Conservation (phyloP, 2,113 vertebrate species). For the Hyperopisus bebe region DNA sequence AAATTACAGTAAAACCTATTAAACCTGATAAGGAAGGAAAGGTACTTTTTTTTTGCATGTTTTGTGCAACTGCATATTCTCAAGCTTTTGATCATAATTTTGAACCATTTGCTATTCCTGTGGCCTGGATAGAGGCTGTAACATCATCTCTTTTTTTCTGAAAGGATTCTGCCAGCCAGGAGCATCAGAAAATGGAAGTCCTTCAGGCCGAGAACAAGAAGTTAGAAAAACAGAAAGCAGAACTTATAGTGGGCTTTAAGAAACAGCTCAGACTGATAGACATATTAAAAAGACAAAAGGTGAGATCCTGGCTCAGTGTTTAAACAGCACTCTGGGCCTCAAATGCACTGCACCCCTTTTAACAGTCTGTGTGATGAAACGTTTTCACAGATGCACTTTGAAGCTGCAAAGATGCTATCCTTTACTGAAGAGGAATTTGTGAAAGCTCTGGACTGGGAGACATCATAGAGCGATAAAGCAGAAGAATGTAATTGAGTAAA, state of each 20-base stretch:
- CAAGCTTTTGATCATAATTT: not conserved
- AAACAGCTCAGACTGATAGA: slow-evolving; percentile 93
- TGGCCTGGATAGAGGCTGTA: not conserved
- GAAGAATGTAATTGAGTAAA: not conserved
- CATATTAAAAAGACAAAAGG: slow-evolving; percentile 91
- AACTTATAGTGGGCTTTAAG: slow-evolving; percentile 82
- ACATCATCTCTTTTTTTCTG: slow-evolving; percentile 19
- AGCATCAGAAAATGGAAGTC: slow-evolving; percentile 74
- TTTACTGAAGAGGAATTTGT: slow-evolving; percentile 95
- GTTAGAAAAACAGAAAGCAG: slow-evolving; percentile 85
- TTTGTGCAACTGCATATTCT: not conserved
- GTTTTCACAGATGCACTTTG: slow-evolving; percentile 80
- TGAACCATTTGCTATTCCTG: not conserved
- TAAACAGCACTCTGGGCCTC: not conserved
- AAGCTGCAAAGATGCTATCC: slow-evolving; percentile 89
- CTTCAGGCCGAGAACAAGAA: slow-evolving; percentile 83
- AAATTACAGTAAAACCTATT: not conserved
- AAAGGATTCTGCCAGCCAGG: slow-evolving; percentile 73
- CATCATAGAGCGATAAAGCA: slow-evolving; percentile 43
- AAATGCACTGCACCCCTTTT: not conserved
- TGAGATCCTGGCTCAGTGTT: slow-evolving; percentile 39
- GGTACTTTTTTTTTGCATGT: not conserved
- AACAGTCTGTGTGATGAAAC: not conserved
- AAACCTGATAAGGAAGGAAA: not conserved
- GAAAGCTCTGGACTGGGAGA: slow-evolving; percentile 86